These are phyloP conservation scores for Acropternis orthonyx DNA, from an alignment of 2,797 vertebrate genomes.

Conservation along the genomic window DNA sequence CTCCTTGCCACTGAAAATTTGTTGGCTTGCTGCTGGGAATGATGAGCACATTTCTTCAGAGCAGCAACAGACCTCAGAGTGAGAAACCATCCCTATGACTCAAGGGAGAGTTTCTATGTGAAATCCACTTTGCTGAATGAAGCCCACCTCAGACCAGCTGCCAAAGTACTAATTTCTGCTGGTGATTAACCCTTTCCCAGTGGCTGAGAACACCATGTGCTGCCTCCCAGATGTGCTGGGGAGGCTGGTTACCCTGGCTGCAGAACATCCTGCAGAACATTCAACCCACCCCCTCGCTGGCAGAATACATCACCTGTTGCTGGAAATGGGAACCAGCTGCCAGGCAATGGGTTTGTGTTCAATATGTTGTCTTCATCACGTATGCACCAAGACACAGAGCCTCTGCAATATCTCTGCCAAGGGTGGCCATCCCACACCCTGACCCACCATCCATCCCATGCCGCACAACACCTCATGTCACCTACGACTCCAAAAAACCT, in stretches of 20 bases:
- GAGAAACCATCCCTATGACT: neutral
- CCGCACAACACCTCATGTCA: accelerated
- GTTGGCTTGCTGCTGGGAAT: neutral
- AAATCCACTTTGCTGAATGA: accelerated
- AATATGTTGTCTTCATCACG: accelerated
- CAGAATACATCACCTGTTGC: neutral
- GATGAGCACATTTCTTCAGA: neutral
- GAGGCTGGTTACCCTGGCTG: neutral
- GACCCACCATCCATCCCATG: neutral
- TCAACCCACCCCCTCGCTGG: neutral
- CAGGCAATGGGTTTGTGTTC: neutral
- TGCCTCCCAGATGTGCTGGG: neutral
- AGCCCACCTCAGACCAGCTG: neutral
- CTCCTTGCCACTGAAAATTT: neutral
- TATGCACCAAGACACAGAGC: neutral
- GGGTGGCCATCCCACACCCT: neutral
- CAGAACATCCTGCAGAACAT: neutral
- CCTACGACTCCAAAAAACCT: neutral
- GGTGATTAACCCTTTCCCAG: neutral
- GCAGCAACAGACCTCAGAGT: neutral
- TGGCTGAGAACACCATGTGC: accelerated
- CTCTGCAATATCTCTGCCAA: neutral
- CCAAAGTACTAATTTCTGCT: neutral
- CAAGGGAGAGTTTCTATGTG: neutral
- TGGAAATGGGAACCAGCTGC: neutral